phyloP scores from a whole-genome alignment of 2,113 vertebrate species.

The Seriola rivoliana region DNA sequence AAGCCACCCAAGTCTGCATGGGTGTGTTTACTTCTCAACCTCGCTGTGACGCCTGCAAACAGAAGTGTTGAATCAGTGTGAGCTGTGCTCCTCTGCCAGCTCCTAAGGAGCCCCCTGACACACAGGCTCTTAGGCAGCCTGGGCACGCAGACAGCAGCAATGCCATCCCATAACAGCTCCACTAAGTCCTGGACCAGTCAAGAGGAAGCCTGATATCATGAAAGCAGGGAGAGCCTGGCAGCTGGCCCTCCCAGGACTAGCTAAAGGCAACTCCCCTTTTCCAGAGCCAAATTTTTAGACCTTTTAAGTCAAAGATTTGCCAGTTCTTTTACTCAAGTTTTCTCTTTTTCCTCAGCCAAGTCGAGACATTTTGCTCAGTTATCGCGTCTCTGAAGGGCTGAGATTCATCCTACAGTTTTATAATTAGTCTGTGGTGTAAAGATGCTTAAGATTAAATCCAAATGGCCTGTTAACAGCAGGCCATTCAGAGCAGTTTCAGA shows the following conservation, averaged over 20 bases:
- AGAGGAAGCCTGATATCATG: constrained; percentile 32
- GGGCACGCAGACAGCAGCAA: constrained; percentile 39
- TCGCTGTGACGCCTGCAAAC: constrained; percentile 41
- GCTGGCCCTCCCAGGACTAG: neutral
- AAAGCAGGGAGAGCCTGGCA: constrained; percentile 29
- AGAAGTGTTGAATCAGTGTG: constrained; percentile 65
- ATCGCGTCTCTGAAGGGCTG: too few species aligned
- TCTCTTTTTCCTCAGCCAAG: constrained; percentile 24
- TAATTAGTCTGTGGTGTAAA: constrained; percentile 6
- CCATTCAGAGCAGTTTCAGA: neutral
- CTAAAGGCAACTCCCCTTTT: constrained; percentile 19
- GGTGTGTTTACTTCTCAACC: constrained; percentile 40
- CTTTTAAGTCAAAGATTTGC: constrained; percentile 34
- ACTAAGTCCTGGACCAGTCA: constrained; percentile 41
- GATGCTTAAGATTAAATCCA: neutral
- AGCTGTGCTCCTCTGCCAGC: constrained; percentile 46
- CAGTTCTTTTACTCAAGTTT: constrained; percentile 17
- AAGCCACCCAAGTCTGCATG: neutral
- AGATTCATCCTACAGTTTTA: constrained; percentile 2
- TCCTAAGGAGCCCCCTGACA: constrained; percentile 51
- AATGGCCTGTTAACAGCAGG: neutral
- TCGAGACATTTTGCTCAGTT: neutral
- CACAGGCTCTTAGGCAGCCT: constrained; percentile 58
- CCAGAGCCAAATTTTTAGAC: constrained; percentile 23
- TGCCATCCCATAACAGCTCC: constrained; percentile 33